phyloP scores from a whole-genome alignment of 2,113 vertebrate species.

The Apteryx owenii region DNA sequence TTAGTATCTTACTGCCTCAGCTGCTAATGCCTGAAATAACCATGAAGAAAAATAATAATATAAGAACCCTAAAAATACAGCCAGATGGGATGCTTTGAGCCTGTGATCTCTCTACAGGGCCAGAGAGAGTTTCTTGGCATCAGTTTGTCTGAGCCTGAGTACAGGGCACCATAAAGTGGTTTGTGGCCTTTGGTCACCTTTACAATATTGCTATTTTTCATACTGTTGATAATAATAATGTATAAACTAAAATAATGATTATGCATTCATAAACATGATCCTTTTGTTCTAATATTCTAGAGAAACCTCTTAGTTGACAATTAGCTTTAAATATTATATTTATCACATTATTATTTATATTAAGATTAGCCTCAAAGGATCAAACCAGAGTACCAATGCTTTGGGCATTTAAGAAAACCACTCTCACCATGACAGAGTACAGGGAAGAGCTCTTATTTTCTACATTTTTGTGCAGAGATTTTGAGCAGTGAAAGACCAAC shows the following conservation, averaged over 20 bases:
- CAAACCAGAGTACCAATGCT: not conserved
- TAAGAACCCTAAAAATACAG: constrained; percentile 2
- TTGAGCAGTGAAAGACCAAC: not conserved
- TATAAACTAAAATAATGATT: not conserved
- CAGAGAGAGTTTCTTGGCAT: not conserved
- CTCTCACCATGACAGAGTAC: not conserved
- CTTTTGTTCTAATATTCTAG: not conserved
- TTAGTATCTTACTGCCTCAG: constrained; percentile 18
- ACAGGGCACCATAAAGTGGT: not conserved
- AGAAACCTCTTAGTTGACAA: not conserved
- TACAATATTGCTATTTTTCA: not conserved
- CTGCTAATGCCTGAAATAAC: constrained; percentile 54
- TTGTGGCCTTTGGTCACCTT: not conserved
- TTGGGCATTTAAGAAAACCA: not conserved
- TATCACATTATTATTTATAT: not conserved
- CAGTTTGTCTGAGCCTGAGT: not conserved
- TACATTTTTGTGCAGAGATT: not conserved
- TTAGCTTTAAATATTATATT: not conserved
- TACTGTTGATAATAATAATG: not conserved
- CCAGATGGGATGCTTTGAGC: constrained; percentile 39
- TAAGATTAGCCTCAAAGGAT: not conserved
- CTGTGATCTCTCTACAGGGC: not conserved
- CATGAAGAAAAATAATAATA: constrained; percentile 35
- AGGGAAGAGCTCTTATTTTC: not conserved
- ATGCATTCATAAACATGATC: not conserved